Percentiles rank a stretch among this genome's conserved stretches.
These are phyloP conservation scores for Calypte anna DNA, from an alignment of 2,113 vertebrate genomes.

Conservation along the genomic window DNA sequence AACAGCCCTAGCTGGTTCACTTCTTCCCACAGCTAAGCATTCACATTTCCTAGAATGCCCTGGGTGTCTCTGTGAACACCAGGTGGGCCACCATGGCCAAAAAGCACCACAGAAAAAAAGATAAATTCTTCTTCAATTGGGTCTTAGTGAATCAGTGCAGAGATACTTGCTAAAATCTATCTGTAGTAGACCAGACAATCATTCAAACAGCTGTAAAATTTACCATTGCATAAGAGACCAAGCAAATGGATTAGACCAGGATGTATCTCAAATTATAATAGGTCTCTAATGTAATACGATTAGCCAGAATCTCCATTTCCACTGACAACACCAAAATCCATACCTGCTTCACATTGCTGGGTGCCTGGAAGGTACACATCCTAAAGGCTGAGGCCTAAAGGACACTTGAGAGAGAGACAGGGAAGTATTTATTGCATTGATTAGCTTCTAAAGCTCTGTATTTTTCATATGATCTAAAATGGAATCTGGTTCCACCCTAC, in stretches of 20 bases:
- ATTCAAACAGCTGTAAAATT: background rate
- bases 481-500: background rate
- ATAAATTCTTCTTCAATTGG: background rate
- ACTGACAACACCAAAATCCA: background rate
- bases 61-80: background rate
- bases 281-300: background rate
- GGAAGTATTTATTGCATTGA: background rate
- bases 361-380: background rate
- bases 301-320: background rate
- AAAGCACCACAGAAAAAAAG: background rate
- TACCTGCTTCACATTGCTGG: background rate
- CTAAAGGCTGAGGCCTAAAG: background rate
- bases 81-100: background rate
- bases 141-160: background rate
- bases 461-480: background rate
- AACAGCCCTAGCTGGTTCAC: background rate
- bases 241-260: background rate
- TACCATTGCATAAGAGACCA: background rate
- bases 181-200: background rate
- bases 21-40: background rate
- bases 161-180: background rate
- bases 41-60: background rate
- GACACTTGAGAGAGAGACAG: background rate
- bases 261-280: background rate
- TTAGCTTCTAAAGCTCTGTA: background rate